A percentile compares a stretch with the other conserved stretches of the same genome.
phyloP scores from a whole-genome alignment of 2,888 invertebrate species.

The Pachymerium ferrugineum region DNA sequence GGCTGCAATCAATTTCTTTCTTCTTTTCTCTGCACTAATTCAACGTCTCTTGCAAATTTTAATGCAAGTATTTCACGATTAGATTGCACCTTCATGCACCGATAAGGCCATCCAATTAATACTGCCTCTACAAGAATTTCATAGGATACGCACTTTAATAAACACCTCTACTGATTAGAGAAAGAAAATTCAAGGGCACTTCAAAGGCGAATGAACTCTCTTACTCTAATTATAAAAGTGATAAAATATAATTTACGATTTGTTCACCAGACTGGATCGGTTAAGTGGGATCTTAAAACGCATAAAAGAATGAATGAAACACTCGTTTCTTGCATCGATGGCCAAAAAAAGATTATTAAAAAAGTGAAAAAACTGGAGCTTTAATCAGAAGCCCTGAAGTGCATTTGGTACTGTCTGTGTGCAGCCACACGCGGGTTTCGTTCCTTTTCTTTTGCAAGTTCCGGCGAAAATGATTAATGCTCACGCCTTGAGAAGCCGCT shows the following conservation, averaged over 20 bases:
- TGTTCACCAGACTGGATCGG: background rate
- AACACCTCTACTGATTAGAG: too few species aligned
- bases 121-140: too few species aligned
- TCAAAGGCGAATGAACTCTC: background rate
- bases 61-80: background rate
- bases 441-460: background rate
- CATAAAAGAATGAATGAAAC: background rate
- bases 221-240: background rate
- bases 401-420: background rate
- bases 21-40: too few species aligned
- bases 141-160: too few species aligned
- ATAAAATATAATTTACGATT: background rate
- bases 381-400: background rate
- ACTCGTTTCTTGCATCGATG: background rate
- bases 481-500: slow-evolving; percentile 6
- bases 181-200: background rate
- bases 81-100: background rate
- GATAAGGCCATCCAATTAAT: too few species aligned
- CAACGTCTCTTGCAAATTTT: background rate
- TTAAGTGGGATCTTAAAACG: background rate
- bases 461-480: slow-evolving; percentile 18
- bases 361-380: too few species aligned
- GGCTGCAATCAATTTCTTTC: background rate
- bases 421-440: background rate
- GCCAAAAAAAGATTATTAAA: background rate